phyloP scores from a whole-genome alignment of 2,113 vertebrate genomes.

The Actenoides lindsayi region DNA sequence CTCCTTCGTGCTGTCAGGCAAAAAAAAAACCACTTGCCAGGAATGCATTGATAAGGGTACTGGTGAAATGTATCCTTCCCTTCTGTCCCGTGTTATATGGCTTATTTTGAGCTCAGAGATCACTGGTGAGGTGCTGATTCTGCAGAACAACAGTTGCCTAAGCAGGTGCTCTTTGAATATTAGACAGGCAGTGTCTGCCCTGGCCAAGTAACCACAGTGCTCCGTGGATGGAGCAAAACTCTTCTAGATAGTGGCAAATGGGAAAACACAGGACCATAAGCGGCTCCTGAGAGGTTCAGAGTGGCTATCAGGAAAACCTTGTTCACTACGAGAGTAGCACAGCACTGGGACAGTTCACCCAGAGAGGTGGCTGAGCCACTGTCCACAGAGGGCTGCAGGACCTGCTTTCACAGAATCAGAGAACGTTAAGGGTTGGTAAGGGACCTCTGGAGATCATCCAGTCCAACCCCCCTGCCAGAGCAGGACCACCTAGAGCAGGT shows the following conservation, averaged over 20 bases:
- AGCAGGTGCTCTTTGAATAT: neutral
- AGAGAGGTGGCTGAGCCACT: neutral
- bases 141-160: neutral
- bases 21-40: neutral
- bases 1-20: neutral
- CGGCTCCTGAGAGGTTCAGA: neutral
- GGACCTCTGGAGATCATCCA: too few species aligned
- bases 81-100: neutral
- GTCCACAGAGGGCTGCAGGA: neutral
- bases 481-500: too few species aligned
- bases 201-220: neutral
- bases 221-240: neutral
- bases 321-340: neutral
- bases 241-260: neutral
- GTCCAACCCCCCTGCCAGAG: too few species aligned
- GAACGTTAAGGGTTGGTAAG: too few species aligned
- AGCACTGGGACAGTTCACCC: neutral
- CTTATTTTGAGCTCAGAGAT: neutral
- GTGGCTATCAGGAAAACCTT: neutral
- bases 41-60: neutral
- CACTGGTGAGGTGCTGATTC: neutral
- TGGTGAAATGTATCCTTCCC: neutral
- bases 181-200: neutral
- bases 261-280: neutral
- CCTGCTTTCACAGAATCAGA: neutral